Base-by-base conservation (phyloP, 2,888 invertebrate genomes). In the Mycalesis mineus region DNA sequence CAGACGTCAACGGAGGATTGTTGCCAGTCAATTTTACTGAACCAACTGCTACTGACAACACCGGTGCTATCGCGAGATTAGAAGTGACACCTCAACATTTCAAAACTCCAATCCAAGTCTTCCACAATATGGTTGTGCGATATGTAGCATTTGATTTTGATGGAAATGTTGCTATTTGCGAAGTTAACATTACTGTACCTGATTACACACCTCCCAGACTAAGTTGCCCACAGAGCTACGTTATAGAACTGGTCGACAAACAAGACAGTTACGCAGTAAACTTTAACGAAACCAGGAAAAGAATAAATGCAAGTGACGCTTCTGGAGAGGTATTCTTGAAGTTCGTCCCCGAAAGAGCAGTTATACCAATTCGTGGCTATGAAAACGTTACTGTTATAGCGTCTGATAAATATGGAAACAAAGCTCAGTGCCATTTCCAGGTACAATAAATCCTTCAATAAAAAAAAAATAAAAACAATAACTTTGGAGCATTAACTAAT, bases 121-220 rank as follows among this genome's bases (percentile, higher is more conserved):
- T 98, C 82, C 94, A 96, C 74, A 97, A 98, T 65, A 96, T 96
- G 74, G 95, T 97, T 29, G 96, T 98, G 0, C 95, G 97, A 87
- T 99, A 98, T 73, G 95, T 98, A 0, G 99, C 98, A 2, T 98
- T 97, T 73, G 99, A 99, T 86, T 97, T 96, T 72, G 98, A 98
- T 75, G 98, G 98, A 66, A 99, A 99, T 75, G 97, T 97, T 11
- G 99, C 98, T 11, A 97, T 97, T 75, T 99, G 99, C 76, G 96
- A 96, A 90, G 97, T 99, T 31, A 97, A 97, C 71, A 97, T 99
- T 31, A 97, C 97, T 0, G 97, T 97, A 8, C 96, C 96, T 31
- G 97, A 98, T 81, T 95, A 97, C 54, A 97, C 97, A 0, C 97
- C 97, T 53, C 97, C 97, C 7, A 93, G 93, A 73, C 84, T 97